Evolutionary conservation across 1,140 invertebrate species (phyloP), one percentile per base, ranked within the genome.

Genomic region (Euschistus heros): DNA sequence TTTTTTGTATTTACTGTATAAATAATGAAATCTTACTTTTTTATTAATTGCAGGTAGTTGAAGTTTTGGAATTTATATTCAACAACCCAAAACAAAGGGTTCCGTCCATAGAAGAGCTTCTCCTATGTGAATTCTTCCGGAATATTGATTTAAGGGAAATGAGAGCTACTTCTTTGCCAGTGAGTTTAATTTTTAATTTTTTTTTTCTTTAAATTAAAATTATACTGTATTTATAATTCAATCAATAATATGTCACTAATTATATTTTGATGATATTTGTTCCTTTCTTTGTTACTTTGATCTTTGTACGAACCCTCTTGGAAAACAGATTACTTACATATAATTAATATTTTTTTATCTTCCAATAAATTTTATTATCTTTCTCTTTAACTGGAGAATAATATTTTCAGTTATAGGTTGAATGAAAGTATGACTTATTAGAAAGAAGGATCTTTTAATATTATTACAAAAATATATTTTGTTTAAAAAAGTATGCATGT

Each of bases 81-180:
- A 82, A 87, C 69, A 80, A 78, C 74, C 81, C 76, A 68, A 81
- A 78, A 74, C 81, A 73, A 68, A 78, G 77, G 37, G 81, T 81
- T 74, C 88, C 88, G 42, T 84, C 76, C 54, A 77, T 92, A 15
- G 86, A 89, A 74, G 88, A 92, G 74, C 77, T 94, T 71, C 76
- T 91, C 52, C 75, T 88, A 52, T 86, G 87, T 70, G 90, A 92
- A 73, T 80, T 92, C 63, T 94, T 93, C 74, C 79, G 89, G 69
- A 90, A 89, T 73, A 89, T 93, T 66, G 91, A 94, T 76, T 80
- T 93, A 50, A 80, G 91, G 62, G 90, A 93, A 78, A 84, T 94
- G 81, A 80, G 88, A 72, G 78, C 80, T 44, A 77, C 79, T 63
- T 79, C 81, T 13, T 75, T 81, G 46, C 80, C 80, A 61, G 80